Conservation (phyloP, 2,888 invertebrate species). For the Lypha dubia region DNA sequence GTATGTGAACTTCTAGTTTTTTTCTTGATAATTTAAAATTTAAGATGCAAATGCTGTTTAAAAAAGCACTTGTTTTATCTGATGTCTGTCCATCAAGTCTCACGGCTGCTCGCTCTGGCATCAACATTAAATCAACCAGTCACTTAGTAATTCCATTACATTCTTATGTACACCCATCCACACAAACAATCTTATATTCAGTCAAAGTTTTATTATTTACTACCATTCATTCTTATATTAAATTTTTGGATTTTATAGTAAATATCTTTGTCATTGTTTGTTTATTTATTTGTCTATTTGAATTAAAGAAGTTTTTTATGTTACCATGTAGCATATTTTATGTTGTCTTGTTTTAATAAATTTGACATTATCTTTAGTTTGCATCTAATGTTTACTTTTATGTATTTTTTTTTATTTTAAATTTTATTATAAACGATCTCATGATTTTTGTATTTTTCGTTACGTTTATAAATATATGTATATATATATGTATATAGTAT, state of each 20-base stretch:
- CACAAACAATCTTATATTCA: conserved; percentile 1
- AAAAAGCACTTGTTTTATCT: conserved; percentile 70
- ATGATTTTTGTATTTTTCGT: conserved; percentile 21
- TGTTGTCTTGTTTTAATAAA: conserved; percentile 66
- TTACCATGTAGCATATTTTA: conserved; percentile 7
- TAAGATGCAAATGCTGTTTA: conserved; percentile 64
- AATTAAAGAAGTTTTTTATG: conserved; percentile 5
- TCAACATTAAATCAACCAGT: conserved; percentile 24
- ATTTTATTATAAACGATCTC: conserved; percentile 35
- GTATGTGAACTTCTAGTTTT: conserved; percentile 59
- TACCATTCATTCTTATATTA: conserved; percentile 34
- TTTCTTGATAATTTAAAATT: background rate
- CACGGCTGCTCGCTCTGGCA: background rate
- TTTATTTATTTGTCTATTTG: conserved; percentile 38
- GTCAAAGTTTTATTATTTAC: background rate
- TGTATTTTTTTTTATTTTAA: conserved; percentile 26
- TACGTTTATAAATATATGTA: background rate
- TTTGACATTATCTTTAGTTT: conserved; percentile 68
- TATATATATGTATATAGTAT: too few relatives aligned
- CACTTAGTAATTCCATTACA: conserved; percentile 49
- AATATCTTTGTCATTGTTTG: conserved; percentile 64
- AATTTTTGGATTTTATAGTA: conserved; percentile 14
- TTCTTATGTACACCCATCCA: too few relatives aligned
- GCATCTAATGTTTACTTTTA: conserved; percentile 58
- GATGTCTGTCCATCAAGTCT: conserved; percentile 66